Base-by-base conservation (phyloP, 2,888 invertebrate species). In the Lordiphosa andalusiaca region DNA sequence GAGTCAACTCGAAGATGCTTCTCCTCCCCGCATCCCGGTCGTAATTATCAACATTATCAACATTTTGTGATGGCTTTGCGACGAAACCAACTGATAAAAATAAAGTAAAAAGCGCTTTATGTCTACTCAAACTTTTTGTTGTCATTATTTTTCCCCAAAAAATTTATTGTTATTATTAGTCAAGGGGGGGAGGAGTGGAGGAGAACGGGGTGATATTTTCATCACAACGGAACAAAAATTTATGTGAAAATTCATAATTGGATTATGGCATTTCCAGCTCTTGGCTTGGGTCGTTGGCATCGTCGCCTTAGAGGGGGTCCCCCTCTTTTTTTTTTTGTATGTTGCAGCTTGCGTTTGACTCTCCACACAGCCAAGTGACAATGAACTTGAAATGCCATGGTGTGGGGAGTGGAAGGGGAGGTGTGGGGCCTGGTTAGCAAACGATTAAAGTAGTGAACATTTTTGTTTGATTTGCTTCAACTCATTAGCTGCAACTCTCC, bases 241-340 rank as follows among this genome's bases (percentile, higher is more conserved):
- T 71, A 77, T 77, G 77, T 80, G 85, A 85, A 77, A 77, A 77
- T 72, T 83, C 85, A 77, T 77, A 83, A 85, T 85, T 77, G 81
- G 84, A 77, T 77, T 85, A 85, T 85, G 84, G 84, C 78, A 73
- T 74, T 81, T 67, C 67, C 53, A 72, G 76, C 54, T 80, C 58
- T 78, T 56, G 62, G 53, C 62, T 41, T 66, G 84, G 76, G 82
- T 77, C 82, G 62, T 73, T 76, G 73, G 40, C 73, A 52, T 71
- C 44, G 62, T 71, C 44, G 62, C 62, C 65, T 70, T 60, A 52
- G 62, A 73, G 70, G 73, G 67, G 77, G 77, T 73, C 77, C 42
- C 46, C 46, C 19, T 30, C 16, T 42, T 38, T 25, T 9, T 13
- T 23, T 21, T 42, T 7, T 21, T 44, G 16, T 36, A 38, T 44